phyloP scores from a whole-genome alignment of 2,113 vertebrate genomes.

The Grus americana region DNA sequence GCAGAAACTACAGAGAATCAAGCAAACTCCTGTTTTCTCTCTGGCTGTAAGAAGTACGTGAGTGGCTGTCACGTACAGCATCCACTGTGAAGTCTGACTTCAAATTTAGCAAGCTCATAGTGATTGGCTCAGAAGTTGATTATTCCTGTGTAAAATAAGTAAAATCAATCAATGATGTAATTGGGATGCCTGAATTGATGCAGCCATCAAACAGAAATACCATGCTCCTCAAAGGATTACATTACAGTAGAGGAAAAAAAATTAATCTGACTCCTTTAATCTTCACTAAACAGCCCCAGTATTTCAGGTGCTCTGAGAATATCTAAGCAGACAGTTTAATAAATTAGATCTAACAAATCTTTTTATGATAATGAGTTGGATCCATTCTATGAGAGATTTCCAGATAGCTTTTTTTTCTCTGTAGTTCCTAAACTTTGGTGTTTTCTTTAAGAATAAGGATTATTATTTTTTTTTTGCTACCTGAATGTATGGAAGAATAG shows the following conservation, averaged over 20 bases:
- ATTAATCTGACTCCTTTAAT: conserved; percentile 11
- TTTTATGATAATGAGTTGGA: neutral
- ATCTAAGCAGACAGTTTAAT: neutral
- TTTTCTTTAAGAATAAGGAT: neutral
- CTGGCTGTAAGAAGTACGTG: neutral
- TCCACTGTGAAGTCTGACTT: neutral
- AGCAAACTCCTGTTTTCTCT: neutral
- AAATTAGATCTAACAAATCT: neutral
- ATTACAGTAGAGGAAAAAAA: neutral
- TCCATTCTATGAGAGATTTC: neutral
- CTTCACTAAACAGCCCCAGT: neutral
- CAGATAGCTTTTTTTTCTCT: neutral
- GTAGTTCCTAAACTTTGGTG: neutral
- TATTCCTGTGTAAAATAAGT: neutral
- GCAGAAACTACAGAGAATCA: neutral
- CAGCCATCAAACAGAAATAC: neutral
- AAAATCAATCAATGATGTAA: neutral
- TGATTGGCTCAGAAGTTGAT: neutral
- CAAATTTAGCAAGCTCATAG: neutral
- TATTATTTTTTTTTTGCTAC: neutral
- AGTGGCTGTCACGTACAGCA: neutral
- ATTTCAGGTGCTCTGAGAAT: neutral
- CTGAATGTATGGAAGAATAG: neutral
- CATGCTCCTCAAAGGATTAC: neutral
- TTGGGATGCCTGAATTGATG: neutral